Evolutionary conservation across 2,888 invertebrate species (phyloP), one percentile per base, ranked within the genome.

Genomic region (Trichopria drosophilae): DNA sequence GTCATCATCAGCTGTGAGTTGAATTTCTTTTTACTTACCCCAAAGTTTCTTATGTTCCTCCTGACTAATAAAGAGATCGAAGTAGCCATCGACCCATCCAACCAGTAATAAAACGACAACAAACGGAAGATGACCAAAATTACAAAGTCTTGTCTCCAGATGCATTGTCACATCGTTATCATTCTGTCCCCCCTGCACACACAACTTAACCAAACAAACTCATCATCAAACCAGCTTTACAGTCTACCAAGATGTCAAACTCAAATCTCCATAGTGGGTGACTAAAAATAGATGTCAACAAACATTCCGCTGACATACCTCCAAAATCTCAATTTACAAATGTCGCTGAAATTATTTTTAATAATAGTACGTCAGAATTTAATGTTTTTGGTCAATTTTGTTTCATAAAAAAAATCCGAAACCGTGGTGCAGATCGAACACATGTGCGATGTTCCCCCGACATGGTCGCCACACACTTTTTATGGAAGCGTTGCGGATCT

Each of bases 21-120:
- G n/a, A n/a, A n/a, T 26, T 43, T 9, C 40, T 42, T 24, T 48
- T 49, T 5, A 77, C 85, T 85, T 78, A 88, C 88, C 88, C 76
- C 88, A 78, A 66, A 88, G 79, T 79, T 87, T 87, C 83, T 85
- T 85, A 71, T 88, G 87, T 80, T 88, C 88, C 59, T 84, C 83
- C 75, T 86, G 85, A 76, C 86, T 87, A 79, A 88, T 87, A 78
- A 87, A 88, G 70, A 89, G 83, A 78, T 88, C 86, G 69, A 88
- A 82, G 80, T 88, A 86, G 75, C 84, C 83, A 75, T 82, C 79
- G 78, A 82, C 81, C 78, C 68, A 62, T 41, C 72, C 69, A 28
- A 70, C 62, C 50, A 76, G 60, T 37, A 72, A 56, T 52, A 73
- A 60, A 51, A 74, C n/a, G n/a, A n/a, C n/a, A n/a, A 29, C 29